Percentiles rank a stretch among this genome's conserved stretches.
Evolutionary conservation across 2,113 vertebrate species (phyloP).

Genomic region (Pseudonaja textilis): DNA sequence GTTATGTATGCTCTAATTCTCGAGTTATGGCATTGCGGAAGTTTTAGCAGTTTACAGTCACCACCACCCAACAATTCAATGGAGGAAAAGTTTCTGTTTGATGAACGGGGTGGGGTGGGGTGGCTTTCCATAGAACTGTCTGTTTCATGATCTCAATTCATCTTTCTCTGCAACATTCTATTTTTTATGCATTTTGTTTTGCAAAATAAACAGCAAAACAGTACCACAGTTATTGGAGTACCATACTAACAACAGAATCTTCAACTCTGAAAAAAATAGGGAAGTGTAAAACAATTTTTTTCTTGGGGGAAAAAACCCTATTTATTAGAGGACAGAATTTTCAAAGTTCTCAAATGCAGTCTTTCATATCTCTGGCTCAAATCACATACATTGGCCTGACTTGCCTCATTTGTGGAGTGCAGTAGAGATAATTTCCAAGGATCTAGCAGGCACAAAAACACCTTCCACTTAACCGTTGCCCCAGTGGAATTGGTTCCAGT

Average conservation of each 20-base stretch:
- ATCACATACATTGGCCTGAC: constrained; percentile 14
- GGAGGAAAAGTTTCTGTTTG: background rate
- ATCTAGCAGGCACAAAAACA: background rate
- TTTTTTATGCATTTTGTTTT: background rate
- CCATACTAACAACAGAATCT: background rate
- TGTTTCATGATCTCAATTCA: background rate
- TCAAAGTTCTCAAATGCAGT: constrained; percentile 2
- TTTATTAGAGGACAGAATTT: background rate
- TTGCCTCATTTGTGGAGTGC: background rate
- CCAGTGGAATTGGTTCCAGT: background rate
- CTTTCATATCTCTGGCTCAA: background rate
- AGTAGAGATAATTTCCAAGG: background rate
- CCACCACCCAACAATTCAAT: background rate
- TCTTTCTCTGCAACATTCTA: background rate
- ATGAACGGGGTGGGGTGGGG: too few species aligned
- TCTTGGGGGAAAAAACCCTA: background rate
- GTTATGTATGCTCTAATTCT: background rate
- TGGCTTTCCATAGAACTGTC: background rate
- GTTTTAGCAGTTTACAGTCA: background rate
- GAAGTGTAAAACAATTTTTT: background rate
- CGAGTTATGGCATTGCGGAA: background rate
- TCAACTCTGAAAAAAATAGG: background rate
- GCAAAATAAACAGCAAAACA: background rate
- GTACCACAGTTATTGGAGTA: background rate
- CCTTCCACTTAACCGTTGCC: background rate